A percentile compares a stretch with the other conserved stretches of the same genome.
Evolutionary conservation across 2,797 vertebrate species (phyloP).

Genomic region (Lacerta bilineata): DNA sequence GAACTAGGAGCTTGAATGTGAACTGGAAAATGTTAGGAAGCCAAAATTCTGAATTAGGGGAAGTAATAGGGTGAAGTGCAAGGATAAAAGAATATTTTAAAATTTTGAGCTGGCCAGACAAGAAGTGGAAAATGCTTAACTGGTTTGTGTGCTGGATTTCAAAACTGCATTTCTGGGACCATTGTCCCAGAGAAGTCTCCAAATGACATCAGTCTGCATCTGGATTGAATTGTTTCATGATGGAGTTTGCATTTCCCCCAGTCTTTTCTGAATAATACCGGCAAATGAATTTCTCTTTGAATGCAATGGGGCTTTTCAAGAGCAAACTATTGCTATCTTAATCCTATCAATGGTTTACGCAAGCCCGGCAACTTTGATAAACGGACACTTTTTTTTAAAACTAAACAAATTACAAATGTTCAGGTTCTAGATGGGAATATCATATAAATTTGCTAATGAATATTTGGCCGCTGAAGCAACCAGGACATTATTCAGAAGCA

Average conservation of each 20-base stretch:
- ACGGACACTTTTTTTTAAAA: not conserved
- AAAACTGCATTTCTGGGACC: fast-evolving
- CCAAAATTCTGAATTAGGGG: not conserved
- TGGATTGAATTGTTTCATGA: not conserved
- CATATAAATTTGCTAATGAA: conserved; percentile 19
- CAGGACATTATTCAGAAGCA: conserved; percentile 34
- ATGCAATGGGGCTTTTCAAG: not conserved
- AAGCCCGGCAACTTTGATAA: not conserved
- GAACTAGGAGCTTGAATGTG: not conserved
- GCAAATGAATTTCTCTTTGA: not conserved
- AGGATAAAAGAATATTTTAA: not conserved
- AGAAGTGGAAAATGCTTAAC: not conserved
- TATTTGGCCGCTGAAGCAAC: conserved; percentile 12
- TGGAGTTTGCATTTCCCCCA: not conserved
- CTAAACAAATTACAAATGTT: not conserved
- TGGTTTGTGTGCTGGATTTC: fast-evolving
- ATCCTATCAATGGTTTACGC: not conserved
- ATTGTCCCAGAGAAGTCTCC: not conserved
- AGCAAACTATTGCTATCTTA: fast-evolving
- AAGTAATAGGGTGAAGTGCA: not conserved
- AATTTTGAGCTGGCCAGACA: not conserved
- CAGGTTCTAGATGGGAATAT: not conserved
- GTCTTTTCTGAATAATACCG: not conserved
- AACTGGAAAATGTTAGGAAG: not conserved
- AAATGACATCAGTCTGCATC: not conserved